Base-by-base conservation (phyloP, 23 tunicate species). In the Styela clava region DNA sequence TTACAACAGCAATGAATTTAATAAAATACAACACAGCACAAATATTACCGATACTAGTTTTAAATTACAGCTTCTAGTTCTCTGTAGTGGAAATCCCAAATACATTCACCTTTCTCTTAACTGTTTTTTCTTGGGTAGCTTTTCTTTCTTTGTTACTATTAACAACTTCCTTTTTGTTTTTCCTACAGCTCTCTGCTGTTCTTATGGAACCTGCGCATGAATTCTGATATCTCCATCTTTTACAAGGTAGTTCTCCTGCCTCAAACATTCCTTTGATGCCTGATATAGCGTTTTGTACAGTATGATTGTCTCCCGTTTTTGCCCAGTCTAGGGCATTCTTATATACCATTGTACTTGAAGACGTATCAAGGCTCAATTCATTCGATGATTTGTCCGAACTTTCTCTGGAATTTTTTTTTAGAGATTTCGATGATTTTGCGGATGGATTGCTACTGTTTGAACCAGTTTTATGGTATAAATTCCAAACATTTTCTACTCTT, bases 191-290 rank as follows among this genome's bases (percentile, higher is more conserved):
- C 12, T 35, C 73, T 0, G 74, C 25, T 19, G 28, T 24, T 64
- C 52, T 79, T 20, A 25, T 62, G 28, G 24, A 22, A 22, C 33
- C 31, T 68, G 30, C 30, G 33, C 77, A 61, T 20, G 73, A 79
- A 12, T n/a, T 76, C 52, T 74, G 68, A 25, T 81, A 78, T 37
- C 73, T 64, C 86, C 91, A 87, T 29, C 64, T 74, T 37, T 87
- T 82, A 32, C 86, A 33, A 24, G 91, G 91, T 33, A 82, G 51
- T 35, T 82, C 91, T 1, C 91, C 91, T 26, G 83, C 27, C 24
- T 82, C 65, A 51, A 81, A 87, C 78, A 82, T 63, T 34, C 56
- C 63, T 31, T 34, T 69, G 2, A 85, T 85, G 16, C 68, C 88
- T 2, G 9, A 26, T 28, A 85, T 7, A 18, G 68, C 31, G 2